These are phyloP conservation scores for Bubo bubo DNA, from an alignment of 2,113 vertebrate species.

Conservation along the genomic window DNA sequence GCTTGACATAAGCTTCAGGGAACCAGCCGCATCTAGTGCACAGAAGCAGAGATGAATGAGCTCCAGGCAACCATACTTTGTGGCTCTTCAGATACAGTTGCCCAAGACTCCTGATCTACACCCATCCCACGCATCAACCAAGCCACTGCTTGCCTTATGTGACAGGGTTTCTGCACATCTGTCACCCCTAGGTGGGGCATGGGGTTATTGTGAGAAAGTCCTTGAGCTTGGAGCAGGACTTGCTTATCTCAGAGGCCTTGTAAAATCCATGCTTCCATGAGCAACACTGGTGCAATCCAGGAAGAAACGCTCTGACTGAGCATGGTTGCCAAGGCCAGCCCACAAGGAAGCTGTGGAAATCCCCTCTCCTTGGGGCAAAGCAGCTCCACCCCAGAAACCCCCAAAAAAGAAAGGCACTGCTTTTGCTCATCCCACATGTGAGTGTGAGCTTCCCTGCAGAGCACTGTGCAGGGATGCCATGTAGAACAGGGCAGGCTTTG, in stretches of 20 bases:
- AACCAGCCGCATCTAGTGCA: conserved; percentile 91
- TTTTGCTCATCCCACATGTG: not conserved
- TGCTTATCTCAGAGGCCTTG: not conserved
- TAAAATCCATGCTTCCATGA: not conserved
- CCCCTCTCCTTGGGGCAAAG: not conserved
- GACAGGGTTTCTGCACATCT: not conserved
- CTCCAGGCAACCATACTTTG: not conserved
- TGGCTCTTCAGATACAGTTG: not conserved
- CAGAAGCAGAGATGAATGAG: not conserved
- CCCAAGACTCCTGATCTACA: not conserved
- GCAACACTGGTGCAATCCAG: not conserved
- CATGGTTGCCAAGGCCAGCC: not conserved
- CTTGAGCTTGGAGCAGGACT: not conserved
- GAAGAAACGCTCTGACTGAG: not conserved
- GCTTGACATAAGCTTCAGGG: conserved; percentile 89
- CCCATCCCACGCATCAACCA: not conserved
- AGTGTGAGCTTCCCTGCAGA: not conserved
- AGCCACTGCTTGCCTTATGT: accelerated
- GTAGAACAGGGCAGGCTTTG: not conserved
- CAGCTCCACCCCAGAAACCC: not conserved
- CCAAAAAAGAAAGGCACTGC: not conserved
- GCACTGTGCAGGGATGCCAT: accelerated
- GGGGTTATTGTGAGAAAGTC: not conserved
- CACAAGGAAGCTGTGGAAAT: not conserved
- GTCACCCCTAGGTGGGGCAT: not conserved